These are phyloP conservation scores for Corythaeola cristata DNA, from an alignment of 2,113 vertebrate species.

Conservation along the genomic window DNA sequence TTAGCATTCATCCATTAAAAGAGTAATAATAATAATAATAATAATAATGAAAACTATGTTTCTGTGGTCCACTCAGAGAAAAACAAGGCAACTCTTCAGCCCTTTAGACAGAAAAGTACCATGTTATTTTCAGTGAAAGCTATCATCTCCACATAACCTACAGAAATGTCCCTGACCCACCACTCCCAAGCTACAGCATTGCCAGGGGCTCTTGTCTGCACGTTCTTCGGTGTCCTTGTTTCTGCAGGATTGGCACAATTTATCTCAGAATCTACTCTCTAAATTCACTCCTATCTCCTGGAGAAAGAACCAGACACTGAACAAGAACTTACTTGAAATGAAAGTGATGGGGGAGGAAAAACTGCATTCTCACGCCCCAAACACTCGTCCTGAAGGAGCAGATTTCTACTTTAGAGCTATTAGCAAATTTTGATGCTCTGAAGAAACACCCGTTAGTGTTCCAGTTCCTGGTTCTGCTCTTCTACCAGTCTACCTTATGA, in stretches of 20 bases:
- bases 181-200: background rate
- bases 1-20: conserved; percentile 31
- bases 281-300: background rate
- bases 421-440: background rate
- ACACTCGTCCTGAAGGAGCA: background rate
- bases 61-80: background rate
- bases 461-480: background rate
- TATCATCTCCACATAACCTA: background rate
- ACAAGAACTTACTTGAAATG: background rate
- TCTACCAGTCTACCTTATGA: background rate
- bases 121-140: background rate
- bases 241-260: background rate
- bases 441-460: background rate
- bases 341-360: background rate
- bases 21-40: background rate
- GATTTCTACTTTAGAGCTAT: background rate
- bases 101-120: background rate
- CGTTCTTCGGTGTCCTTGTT: background rate
- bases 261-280: background rate
- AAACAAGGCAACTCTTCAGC: background rate
- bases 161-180: background rate
- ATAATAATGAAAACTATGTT: background rate
- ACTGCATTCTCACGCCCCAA: background rate
- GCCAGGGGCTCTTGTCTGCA: background rate
- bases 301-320: background rate